These are phyloP conservation scores for Scaptomyza tumidula DNA, from an alignment of 2,888 invertebrate genomes.

Conservation along the genomic window DNA sequence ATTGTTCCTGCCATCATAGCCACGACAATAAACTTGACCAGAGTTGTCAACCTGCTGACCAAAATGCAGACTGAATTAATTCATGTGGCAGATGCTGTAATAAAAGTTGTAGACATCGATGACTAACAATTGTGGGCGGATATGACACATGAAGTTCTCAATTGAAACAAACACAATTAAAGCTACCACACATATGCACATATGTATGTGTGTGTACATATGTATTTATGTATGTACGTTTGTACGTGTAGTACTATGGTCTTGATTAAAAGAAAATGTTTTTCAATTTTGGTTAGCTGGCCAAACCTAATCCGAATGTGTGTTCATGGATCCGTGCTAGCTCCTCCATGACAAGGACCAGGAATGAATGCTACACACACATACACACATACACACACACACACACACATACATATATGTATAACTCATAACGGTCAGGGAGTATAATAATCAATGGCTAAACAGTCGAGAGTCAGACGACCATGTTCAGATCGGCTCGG, in stretches of 20 bases:
- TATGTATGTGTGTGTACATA: background rate
- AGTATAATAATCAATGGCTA: conserved; percentile 60
- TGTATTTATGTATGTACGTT: no score
- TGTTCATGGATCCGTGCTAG: conserved; percentile 8
- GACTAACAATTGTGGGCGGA: background rate
- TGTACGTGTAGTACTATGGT: background rate
- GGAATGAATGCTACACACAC: conserved; percentile 3
- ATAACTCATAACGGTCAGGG: conserved; percentile 17
- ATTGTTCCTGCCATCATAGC: background rate
- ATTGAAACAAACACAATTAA: background rate
- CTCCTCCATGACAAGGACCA: background rate
- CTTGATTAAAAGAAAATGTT: conserved; percentile 8
- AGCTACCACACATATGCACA: background rate
- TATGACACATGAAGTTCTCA: conserved; percentile 2
- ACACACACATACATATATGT: background rate
- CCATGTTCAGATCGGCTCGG: conserved; percentile 30
- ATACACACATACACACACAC: no score
- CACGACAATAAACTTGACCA: background rate
- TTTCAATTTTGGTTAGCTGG: conserved; percentile 8
- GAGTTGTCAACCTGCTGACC: conserved; percentile 2
- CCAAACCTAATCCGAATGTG: conserved; percentile 5
- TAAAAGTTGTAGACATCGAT: background rate
- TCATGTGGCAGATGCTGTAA: conserved; percentile 1
- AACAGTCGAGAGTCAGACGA: conserved; percentile 47
- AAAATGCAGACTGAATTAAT: background rate